phyloP scores from a whole-genome alignment of 2,797 vertebrate species.

The Myotis vivesi region DNA sequence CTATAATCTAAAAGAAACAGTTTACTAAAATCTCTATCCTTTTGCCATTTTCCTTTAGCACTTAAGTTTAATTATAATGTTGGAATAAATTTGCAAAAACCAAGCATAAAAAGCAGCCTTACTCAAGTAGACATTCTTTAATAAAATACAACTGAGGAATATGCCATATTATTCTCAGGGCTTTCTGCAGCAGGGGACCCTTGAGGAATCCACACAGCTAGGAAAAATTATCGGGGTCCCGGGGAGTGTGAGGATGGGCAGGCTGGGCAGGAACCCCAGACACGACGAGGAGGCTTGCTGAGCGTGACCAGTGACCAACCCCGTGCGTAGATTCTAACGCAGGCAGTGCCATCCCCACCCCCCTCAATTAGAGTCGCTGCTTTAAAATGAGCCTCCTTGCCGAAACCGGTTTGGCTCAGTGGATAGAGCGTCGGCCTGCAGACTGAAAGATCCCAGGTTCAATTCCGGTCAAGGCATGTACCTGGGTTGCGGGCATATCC shows the following conservation, averaged over 20 bases:
- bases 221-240: neutral
- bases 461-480: too few relatives aligned
- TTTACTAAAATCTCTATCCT: neutral
- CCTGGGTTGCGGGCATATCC: too few relatives aligned
- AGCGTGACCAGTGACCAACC: neutral
- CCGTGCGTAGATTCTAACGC: neutral
- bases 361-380: neutral
- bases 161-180: too few relatives aligned
- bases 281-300: neutral
- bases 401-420: too few relatives aligned
- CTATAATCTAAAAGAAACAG: neutral
- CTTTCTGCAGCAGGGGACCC: neutral
- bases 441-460: too few relatives aligned
- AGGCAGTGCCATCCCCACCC: too few relatives aligned
- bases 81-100: neutral
- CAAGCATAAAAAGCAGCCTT: neutral
- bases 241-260: too few relatives aligned
- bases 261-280: neutral
- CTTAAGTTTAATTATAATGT: neutral
- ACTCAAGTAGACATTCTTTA: neutral
- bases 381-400: neutral
- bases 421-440: too few relatives aligned
- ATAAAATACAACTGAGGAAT: neutral
- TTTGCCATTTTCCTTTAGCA: neutral
- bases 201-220: neutral